phyloP scores from a whole-genome alignment of 2,113 vertebrate genomes.

The Myrmecophaga tridactyla region DNA sequence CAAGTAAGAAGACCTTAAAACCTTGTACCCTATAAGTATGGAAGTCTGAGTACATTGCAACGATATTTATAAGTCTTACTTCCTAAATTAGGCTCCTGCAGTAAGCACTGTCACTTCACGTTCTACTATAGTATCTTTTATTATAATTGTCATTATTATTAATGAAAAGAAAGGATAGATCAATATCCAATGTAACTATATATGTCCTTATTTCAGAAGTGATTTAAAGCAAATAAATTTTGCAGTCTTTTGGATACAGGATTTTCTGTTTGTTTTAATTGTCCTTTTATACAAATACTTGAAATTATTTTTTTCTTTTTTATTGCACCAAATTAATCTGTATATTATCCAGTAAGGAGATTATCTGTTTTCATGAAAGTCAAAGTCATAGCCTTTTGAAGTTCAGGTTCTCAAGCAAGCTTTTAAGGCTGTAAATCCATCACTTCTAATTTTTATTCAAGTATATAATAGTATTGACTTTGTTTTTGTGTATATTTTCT shows the following conservation, averaged over 20 bases:
- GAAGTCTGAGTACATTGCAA: neutral
- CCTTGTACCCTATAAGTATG: neutral
- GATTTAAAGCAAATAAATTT: neutral
- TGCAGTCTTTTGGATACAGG: neutral
- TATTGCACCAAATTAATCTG: neutral
- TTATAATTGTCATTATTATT: neutral
- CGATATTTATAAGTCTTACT: fast-evolving
- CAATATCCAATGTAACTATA: neutral
- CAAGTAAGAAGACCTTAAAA: neutral
- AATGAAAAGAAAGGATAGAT: neutral
- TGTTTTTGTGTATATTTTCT: neutral
- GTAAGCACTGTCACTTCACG: neutral
- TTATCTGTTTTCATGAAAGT: neutral
- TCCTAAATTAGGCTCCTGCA: neutral
- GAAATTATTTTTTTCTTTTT: neutral
- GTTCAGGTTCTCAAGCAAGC: neutral
- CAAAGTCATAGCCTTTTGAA: neutral
- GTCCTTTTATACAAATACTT: neutral
- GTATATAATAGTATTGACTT: neutral
- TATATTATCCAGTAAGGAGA: neutral
- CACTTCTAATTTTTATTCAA: neutral
- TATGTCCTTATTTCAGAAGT: neutral
- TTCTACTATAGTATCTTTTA: neutral
- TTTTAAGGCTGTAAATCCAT: neutral
- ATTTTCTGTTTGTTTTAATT: neutral